Evolutionary conservation across 1,140 invertebrate genomes (phyloP).

Genomic region (Stenopsyche tienmushanensis): DNA sequence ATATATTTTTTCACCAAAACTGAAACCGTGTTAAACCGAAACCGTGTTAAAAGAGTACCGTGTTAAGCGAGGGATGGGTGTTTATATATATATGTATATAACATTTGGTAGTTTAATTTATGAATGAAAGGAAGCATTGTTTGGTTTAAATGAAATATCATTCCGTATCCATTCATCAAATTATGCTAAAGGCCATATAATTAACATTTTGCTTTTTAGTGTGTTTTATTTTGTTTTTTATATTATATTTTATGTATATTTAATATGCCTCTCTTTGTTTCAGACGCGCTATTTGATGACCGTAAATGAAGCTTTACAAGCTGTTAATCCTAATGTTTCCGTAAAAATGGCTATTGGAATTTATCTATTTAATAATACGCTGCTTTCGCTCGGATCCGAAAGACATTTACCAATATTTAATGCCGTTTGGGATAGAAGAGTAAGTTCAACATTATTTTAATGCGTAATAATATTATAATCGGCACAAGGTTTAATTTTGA

Average conservation of each 20-base stretch:
- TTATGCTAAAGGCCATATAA: not conserved
- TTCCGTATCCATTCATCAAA: not conserved
- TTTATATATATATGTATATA: too few species aligned
- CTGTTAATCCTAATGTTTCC: conserved; percentile 65
- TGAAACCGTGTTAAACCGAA: too few species aligned
- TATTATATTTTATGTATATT: too few species aligned
- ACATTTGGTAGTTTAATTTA: too few species aligned
- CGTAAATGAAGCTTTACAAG: conserved; percentile 68
- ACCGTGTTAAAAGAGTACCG: too few species aligned
- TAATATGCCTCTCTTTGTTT: conserved; percentile 38
- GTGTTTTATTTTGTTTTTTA: too few species aligned
- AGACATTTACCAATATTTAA: conserved; percentile 71
- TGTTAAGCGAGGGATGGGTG: too few species aligned
- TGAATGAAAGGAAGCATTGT: too few species aligned
- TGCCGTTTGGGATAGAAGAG: conserved; percentile 68
- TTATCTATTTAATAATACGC: conserved; percentile 66
- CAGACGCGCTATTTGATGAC: conserved; percentile 69
- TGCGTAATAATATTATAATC: not conserved
- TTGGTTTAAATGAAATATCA: too few species aligned
- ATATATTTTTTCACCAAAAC: too few species aligned
- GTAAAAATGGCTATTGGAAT: conserved; percentile 69
- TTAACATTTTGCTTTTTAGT: not conserved
- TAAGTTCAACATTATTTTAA: conserved; percentile 42
- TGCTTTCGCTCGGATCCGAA: conserved; percentile 74
- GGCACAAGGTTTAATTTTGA: not conserved